phyloP scores from a whole-genome alignment of 2,113 vertebrate genomes.

The Hemicordylus capensis region DNA sequence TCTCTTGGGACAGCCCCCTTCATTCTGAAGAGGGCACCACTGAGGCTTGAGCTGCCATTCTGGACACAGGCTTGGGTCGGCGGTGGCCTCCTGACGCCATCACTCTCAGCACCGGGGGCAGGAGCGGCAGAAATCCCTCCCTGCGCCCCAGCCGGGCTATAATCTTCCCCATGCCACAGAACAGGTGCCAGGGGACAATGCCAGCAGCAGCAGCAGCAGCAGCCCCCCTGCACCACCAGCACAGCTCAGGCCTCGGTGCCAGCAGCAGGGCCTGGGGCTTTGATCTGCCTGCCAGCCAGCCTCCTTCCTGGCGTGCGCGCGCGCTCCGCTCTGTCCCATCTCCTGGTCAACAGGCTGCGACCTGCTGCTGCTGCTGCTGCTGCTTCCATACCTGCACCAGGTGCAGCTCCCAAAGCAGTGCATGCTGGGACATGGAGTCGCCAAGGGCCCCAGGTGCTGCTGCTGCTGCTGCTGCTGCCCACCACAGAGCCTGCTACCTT shows the following conservation, averaged over 20 bases:
- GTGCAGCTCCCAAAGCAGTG: neutral
- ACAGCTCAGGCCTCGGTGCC: neutral
- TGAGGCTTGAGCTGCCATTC: conserved; percentile 11
- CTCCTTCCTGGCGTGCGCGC: neutral
- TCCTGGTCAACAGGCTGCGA: neutral
- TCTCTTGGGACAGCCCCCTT: conserved; percentile 1
- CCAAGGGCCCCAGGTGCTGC: neutral
- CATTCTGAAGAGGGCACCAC: conserved; percentile 26
- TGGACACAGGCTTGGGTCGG: neutral
- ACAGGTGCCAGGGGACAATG: conserved; percentile 38
- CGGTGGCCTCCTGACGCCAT: conserved; percentile 25
- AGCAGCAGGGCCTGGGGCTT: neutral
- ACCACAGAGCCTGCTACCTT: neutral
- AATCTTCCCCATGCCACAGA: conserved; percentile 29
- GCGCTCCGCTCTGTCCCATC: neutral
- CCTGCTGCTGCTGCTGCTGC: conserved; percentile 26
- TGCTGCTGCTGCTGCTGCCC: too few relatives aligned
- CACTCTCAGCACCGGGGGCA: conserved; percentile 24
- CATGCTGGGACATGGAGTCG: neutral
- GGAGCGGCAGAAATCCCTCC: conserved; percentile 20
- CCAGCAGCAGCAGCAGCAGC: neutral
- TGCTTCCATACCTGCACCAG: conserved; percentile 15
- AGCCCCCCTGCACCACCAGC: neutral
- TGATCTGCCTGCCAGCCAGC: neutral
- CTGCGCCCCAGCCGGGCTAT: conserved; percentile 20